phyloP scores from a whole-genome alignment of 2,888 invertebrate species.

The Pristionchus entomophagus region DNA sequence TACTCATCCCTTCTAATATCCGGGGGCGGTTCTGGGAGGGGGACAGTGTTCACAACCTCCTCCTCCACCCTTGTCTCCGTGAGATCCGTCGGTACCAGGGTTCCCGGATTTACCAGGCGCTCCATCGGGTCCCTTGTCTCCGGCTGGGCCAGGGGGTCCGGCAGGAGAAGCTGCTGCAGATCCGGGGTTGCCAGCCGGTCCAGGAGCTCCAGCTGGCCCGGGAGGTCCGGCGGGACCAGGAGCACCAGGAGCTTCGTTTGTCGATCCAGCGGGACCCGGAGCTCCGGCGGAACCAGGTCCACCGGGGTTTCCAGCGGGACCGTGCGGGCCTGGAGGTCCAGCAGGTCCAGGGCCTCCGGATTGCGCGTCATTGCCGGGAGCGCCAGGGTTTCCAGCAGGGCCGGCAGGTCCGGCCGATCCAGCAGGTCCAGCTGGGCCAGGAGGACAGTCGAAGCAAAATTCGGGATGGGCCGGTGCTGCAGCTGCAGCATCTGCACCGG shows the following conservation, averaged over 20 bases:
- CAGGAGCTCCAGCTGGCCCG: not conserved
- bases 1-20: not conserved
- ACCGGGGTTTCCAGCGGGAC: not conserved
- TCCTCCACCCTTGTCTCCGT: not conserved
- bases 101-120: slow-evolving; percentile 30
- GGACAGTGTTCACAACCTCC: not conserved
- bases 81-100: not conserved
- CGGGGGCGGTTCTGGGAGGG: slow-evolving; percentile 5
- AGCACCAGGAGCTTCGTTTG: slow-evolving; percentile 23
- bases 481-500: slow-evolving; percentile 5
- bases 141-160: not conserved
- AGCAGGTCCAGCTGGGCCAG: slow-evolving; percentile 35
- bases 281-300: not conserved
- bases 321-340: not conserved
- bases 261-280: not conserved
- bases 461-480: slow-evolving; percentile 39
- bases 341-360: not conserved
- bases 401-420: not conserved
- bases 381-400: not conserved
- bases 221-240: not conserved
- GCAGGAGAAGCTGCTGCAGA: not conserved
- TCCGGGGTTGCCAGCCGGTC: not conserved
- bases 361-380: not conserved
- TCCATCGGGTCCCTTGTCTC: slow-evolving; percentile 18
- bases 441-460: slow-evolving; percentile 45